phyloP scores from a whole-genome alignment of 2,113 vertebrate genomes.

The Clarias gariepinus region DNA sequence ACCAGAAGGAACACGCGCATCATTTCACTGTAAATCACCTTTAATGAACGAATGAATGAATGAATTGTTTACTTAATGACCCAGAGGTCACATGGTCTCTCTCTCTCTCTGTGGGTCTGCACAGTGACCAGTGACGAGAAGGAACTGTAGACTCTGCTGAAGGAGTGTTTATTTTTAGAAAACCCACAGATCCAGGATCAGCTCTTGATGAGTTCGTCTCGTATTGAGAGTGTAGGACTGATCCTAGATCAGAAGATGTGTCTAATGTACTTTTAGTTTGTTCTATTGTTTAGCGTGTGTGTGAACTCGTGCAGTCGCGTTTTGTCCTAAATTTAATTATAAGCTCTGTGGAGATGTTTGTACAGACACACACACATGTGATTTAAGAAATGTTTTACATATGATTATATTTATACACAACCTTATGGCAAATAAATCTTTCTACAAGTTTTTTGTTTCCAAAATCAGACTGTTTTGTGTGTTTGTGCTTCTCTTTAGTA shows the following conservation, averaged over 20 bases:
- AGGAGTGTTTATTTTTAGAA: neutral
- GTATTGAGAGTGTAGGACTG: neutral
- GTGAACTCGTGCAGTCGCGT: neutral
- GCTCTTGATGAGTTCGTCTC: neutral
- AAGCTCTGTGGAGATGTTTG: slow-evolving; percentile 57
- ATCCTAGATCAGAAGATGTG: neutral
- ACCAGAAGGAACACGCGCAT: neutral
- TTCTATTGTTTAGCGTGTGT: neutral
- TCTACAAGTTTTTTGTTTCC: slow-evolving; percentile 59
- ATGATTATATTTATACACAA: slow-evolving; percentile 72
- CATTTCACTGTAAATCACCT: neutral
- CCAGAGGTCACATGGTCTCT: slow-evolving; percentile 43
- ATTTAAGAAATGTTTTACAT: slow-evolving; percentile 68
- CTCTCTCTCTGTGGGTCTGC: slow-evolving; percentile 19
- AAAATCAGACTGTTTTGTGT: neutral
- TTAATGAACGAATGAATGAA: no score
- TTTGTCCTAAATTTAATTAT: slow-evolving; percentile 39
- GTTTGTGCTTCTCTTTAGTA: slow-evolving; percentile 11
- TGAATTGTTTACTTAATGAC: slow-evolving; percentile 14
- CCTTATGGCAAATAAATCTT: slow-evolving; percentile 75
- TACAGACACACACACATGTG: slow-evolving; percentile 66
- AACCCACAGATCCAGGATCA: neutral
- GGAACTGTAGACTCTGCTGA: slow-evolving; percentile 49
- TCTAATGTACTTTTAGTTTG: neutral
- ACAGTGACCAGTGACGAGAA: slow-evolving; percentile 60